phyloP scores from a whole-genome alignment of 2,113 vertebrate species.

The Empidonax traillii region DNA sequence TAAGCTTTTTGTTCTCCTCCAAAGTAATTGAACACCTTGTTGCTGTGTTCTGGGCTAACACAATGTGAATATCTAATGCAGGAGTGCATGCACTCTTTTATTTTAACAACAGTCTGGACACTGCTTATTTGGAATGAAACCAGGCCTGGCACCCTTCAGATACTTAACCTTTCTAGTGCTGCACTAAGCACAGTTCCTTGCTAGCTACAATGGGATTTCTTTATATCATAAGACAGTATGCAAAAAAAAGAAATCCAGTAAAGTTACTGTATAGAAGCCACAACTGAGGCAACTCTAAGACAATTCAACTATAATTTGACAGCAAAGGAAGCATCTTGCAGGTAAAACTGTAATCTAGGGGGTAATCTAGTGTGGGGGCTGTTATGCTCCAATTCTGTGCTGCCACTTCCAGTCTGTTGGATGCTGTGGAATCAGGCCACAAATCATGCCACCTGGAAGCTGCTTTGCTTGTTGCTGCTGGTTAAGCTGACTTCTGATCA shows the following conservation, averaged over 20 bases:
- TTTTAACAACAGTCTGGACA: constrained; percentile 7
- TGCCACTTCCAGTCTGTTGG: neutral
- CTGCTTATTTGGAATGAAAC: neutral
- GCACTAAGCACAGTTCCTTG: neutral
- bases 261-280: neutral
- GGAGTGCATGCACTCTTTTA: neutral
- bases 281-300: neutral
- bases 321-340: neutral
- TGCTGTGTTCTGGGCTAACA: constrained; percentile 2
- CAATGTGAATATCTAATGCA: constrained; percentile 15
- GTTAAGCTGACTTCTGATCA: neutral
- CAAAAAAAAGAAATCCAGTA: accelerated
- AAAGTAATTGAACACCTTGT: constrained; percentile 47
- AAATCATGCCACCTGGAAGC: neutral
- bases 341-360: neutral
- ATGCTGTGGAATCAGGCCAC: neutral
- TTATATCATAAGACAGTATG: neutral
- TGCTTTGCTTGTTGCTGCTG: neutral
- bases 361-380: neutral
- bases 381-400: accelerated
- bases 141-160: neutral
- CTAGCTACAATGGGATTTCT: neutral
- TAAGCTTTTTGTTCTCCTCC: constrained; percentile 30
- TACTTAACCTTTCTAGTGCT: neutral
- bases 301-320: neutral